A percentile compares a stretch with the other conserved stretches of the same genome.
phyloP scores from a whole-genome alignment of 1,140 invertebrate genomes.

The Marisa cornuarietis region DNA sequence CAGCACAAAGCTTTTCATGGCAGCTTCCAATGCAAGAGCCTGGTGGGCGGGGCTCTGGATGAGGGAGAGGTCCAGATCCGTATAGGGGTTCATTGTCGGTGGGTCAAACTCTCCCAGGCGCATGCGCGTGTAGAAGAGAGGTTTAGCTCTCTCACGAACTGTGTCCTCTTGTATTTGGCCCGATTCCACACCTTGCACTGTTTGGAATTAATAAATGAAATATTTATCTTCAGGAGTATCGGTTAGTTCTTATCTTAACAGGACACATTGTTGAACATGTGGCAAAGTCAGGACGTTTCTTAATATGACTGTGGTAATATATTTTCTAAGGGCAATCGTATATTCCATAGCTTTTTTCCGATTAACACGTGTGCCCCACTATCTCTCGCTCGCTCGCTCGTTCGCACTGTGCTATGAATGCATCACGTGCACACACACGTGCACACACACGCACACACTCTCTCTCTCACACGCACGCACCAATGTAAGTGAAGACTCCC shows the following conservation, averaged over 20 bases:
- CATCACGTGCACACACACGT: too few relatives aligned
- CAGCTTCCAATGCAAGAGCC: constrained; percentile 38
- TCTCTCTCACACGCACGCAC: not conserved
- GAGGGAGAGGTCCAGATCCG: constrained; percentile 32
- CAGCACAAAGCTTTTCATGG: constrained; percentile 51
- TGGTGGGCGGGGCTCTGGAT: constrained; percentile 49
- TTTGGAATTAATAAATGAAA: not conserved
- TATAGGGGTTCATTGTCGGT: constrained; percentile 51
- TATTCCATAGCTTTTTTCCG: not conserved
- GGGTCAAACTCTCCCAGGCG: constrained; percentile 62
- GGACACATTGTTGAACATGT: too few relatives aligned
- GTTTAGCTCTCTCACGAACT: constrained; percentile 45
- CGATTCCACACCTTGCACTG: constrained; percentile 28
- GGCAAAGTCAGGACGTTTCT: too few relatives aligned
- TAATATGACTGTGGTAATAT: not conserved
- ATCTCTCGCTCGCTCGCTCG: not conserved
- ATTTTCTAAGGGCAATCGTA: not conserved
- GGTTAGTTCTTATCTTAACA: too few relatives aligned
- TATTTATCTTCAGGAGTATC: not conserved
- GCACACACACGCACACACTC: not conserved
- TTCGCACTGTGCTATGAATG: too few relatives aligned
- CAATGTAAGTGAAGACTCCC: constrained; percentile 25
- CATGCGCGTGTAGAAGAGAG: constrained; percentile 61
- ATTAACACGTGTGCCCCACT: not conserved
- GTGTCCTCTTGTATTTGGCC: constrained; percentile 27